Evolutionary conservation across 2,113 vertebrate genomes (phyloP), one percentile per base, ranked within the genome.

Genomic region (Brachirus orientalis): DNA sequence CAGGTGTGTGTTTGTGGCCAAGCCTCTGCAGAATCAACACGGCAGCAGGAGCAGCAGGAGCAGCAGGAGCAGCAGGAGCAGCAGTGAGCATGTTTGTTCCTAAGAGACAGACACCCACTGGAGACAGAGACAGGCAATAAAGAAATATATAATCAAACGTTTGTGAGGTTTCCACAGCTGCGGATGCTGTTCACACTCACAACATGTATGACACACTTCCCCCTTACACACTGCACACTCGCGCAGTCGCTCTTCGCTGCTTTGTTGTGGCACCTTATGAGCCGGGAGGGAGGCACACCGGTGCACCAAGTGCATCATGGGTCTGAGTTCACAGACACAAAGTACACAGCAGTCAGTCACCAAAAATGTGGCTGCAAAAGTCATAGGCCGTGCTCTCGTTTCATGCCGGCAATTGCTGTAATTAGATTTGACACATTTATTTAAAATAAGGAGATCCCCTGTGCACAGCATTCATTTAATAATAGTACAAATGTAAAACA

Each of bases 181-280:
- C 68, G 88, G 86, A 89, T 84, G 11, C 57, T 85, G 84, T 64
- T 85, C 73, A 86, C 75, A 77, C 84, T 72, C 72, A 1, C 69
- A 88, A 88, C 78, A 82, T 87, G 85, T 62, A 87, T 88, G 88
- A 86, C 77, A 83, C 64, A 83, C 63, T 75, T 64, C 67, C 77
- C 59, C 47, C 45, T 64, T 53, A 74, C 52, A 44, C 64, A 73
- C 73, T 50, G 63, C 79, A 28, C 47, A 76, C 62, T n/a, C n/a
- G 8, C 37, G 14, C 51, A 45, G 69, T 72, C 53, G 33, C 75
- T 36, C 16, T 17, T 48, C 17, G 22, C n/a, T 20, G n/a, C 59
- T 41, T 50, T 40, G 28, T 54, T 9, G 10, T 13, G 36, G 41
- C 59, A 6, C 40, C 50, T 86, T 75, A 71, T 22, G 75, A 81